phyloP scores from a whole-genome alignment of 2,113 vertebrate species.

The Thomomys bottae region DNA sequence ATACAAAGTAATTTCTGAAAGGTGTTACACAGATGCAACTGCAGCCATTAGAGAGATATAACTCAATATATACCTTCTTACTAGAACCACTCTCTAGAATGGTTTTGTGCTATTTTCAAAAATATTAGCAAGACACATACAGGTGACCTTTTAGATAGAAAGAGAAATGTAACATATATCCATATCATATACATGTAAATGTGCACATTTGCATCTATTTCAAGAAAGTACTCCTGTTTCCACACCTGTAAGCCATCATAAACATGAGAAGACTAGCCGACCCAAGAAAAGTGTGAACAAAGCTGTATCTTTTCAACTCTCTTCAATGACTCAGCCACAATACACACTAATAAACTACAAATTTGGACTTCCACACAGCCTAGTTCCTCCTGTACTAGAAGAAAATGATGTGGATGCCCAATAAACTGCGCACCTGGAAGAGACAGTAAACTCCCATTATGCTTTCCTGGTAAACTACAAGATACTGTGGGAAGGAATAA shows the following conservation, averaged over 20 bases:
- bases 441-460: constrained; percentile 27
- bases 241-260: constrained; percentile 31
- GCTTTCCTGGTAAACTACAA: constrained; percentile 24
- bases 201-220: constrained; percentile 5
- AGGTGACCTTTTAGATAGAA: constrained; percentile 25
- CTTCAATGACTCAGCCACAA: not conserved
- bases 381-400: not conserved
- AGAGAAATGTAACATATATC: not conserved
- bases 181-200: too few species aligned
- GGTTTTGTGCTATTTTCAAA: constrained; percentile 63
- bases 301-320: constrained; percentile 44
- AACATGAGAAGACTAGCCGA: constrained; percentile 21
- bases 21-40: not conserved
- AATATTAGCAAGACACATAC: constrained; percentile 47
- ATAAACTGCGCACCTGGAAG: constrained; percentile 37
- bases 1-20: constrained; percentile 34
- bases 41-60: not conserved
- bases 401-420: constrained; percentile 41
- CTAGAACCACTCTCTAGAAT: constrained; percentile 4
- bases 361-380: constrained; percentile 3
- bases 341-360: not conserved
- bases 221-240: constrained; percentile 16
- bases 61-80: constrained; percentile 44
- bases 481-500: constrained; percentile 23
- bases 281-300: constrained; percentile 30